Evolutionary conservation across 2,888 invertebrate genomes (phyloP).

Genomic region (Sphaeridia pumilis): DNA sequence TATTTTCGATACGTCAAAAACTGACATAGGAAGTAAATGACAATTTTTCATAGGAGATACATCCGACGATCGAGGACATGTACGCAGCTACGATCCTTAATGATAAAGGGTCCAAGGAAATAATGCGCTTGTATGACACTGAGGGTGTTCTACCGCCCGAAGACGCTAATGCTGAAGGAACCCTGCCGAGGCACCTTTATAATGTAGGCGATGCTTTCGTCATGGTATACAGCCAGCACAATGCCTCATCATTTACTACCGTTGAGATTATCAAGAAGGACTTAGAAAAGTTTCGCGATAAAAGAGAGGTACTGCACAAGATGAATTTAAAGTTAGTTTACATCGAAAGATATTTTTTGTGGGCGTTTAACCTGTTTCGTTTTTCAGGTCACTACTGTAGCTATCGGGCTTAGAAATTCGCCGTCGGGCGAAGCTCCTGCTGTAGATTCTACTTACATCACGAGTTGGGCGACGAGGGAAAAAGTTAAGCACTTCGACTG

Average conservation of each 20-base stretch:
- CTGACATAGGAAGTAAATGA: too few species aligned
- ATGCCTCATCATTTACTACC: slow-evolving; percentile 76
- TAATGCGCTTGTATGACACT: slow-evolving; percentile 90
- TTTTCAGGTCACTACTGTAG: slow-evolving; percentile 21
- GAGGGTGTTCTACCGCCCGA: slow-evolving; percentile 58
- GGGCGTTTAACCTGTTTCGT: too few species aligned
- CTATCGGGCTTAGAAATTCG: slow-evolving; percentile 24
- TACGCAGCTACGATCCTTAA: slow-evolving; percentile 90
- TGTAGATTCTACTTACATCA: slow-evolving; percentile 31
- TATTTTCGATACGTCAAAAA: too few species aligned
- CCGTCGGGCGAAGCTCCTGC: slow-evolving; percentile 17
- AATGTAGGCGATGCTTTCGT: slow-evolving; percentile 84
- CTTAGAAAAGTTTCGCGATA: slow-evolving; percentile 89
- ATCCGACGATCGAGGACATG: slow-evolving; percentile 92
- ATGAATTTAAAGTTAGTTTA: too few species aligned
- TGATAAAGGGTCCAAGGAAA: slow-evolving; percentile 80
- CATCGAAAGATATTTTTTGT: too few species aligned
- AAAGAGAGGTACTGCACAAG: slow-evolving; percentile 93
- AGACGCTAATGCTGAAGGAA: slow-evolving; percentile 44
- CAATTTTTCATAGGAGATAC: slow-evolving; percentile 49
- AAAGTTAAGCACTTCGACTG: slow-evolving; percentile 83
- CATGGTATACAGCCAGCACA: slow-evolving; percentile 80
- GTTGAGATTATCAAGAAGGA: slow-evolving; percentile 84
- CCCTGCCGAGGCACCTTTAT: slow-evolving; percentile 65
- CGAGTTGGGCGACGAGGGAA: slow-evolving; percentile 73